Percentiles rank a stretch among this genome's conserved stretches.
phyloP scores from a whole-genome alignment of 2,797 vertebrate species.

The Chrysocyon brachyurus region DNA sequence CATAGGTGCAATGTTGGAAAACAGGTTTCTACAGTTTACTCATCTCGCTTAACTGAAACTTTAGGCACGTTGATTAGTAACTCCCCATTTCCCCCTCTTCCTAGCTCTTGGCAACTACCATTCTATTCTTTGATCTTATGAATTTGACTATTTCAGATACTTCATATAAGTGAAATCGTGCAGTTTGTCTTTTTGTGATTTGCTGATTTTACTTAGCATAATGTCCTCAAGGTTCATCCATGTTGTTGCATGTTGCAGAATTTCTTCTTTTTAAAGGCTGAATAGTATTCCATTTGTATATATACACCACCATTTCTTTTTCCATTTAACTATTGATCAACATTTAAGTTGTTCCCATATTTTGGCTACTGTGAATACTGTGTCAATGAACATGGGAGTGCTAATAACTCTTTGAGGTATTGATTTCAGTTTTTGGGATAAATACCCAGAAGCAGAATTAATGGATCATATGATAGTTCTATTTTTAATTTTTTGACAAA shows the following conservation, averaged over 20 bases:
- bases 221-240: not conserved
- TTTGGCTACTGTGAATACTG: not conserved
- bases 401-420: not conserved
- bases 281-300: not conserved
- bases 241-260: not conserved
- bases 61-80: not conserved
- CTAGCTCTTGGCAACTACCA: not conserved
- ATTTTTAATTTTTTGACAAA: not conserved
- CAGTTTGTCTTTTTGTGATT: not conserved
- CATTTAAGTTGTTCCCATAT: not conserved
- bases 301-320: not conserved
- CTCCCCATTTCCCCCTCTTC: not conserved
- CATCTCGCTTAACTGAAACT: not conserved
- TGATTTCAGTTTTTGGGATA: not conserved
- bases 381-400: not conserved
- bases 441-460: not conserved
- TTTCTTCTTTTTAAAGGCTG: not conserved
- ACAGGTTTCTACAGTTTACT: not conserved
- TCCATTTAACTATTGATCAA: not conserved
- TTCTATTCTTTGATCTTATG: not conserved
- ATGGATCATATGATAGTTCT: not conserved
- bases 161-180: not conserved
- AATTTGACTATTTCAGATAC: not conserved
- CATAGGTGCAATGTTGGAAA: not conserved
- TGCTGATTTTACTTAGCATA: not conserved